Conservation (phyloP, 2,888 invertebrate species). For the Crepidodera aurea region DNA sequence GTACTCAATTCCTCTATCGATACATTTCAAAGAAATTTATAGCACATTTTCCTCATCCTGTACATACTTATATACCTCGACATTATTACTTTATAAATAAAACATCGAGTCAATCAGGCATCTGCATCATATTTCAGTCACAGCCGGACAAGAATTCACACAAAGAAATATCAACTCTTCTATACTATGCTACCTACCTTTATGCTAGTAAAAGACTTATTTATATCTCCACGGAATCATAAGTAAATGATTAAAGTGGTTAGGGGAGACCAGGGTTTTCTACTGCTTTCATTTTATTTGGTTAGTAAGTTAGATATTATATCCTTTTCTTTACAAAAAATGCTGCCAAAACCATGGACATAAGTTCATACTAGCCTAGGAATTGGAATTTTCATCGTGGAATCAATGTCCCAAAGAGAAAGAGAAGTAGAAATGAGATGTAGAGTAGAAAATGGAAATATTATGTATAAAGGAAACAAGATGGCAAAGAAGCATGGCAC, state of each 20-base stretch:
- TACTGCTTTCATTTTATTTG: too few species aligned
- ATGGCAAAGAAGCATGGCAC: too few species aligned
- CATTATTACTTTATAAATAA: slow-evolving; percentile 51
- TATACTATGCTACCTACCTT: slow-evolving; percentile 6
- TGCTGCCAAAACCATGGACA: too few species aligned
- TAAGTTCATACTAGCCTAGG: too few species aligned
- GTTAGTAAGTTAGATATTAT: too few species aligned
- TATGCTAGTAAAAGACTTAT: slow-evolving; percentile 7
- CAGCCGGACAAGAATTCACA: slow-evolving; percentile 36
- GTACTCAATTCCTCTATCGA: slow-evolving; percentile 46
- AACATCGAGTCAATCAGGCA: slow-evolving; percentile 43
- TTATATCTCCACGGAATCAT: not conserved
- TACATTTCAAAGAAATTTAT: slow-evolving; percentile 57
- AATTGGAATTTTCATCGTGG: too few species aligned
- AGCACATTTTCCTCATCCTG: slow-evolving; percentile 49
- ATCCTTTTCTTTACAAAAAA: too few species aligned
- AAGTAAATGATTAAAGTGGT: not conserved
- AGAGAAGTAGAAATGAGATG: too few species aligned
- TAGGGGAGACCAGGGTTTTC: too few species aligned
- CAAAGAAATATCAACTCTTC: slow-evolving; percentile 33
- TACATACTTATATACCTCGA: slow-evolving; percentile 41
- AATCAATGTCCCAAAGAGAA: too few species aligned
- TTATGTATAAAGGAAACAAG: too few species aligned
- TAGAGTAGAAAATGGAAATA: too few species aligned
- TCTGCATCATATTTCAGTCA: slow-evolving; percentile 45